A percentile compares a stretch with the other conserved stretches of the same genome.
Evolutionary conservation across 2,888 invertebrate species (phyloP).

Genomic region (Prenolepis imparis): DNA sequence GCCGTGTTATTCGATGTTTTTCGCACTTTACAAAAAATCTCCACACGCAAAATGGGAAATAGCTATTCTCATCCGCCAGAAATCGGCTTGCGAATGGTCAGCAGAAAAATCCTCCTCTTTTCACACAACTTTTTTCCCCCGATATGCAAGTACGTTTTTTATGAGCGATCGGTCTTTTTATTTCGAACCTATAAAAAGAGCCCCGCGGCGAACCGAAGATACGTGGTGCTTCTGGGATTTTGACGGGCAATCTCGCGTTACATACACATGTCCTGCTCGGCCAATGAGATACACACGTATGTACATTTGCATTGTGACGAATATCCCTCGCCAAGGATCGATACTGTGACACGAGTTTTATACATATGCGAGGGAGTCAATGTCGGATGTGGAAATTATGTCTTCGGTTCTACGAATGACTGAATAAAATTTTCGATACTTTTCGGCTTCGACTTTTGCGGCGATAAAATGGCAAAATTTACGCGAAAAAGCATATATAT

Average conservation of each 20-base stretch:
- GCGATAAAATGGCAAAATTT: background rate
- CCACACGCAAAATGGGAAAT: slow-evolving; percentile 56
- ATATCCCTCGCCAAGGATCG: slow-evolving; percentile 22
- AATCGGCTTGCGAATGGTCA: slow-evolving; percentile 63
- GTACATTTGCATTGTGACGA: slow-evolving; percentile 43
- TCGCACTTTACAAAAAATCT: slow-evolving; percentile 51
- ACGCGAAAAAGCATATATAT: background rate
- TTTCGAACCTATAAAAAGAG: slow-evolving; percentile 31
- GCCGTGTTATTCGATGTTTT: slow-evolving; percentile 33
- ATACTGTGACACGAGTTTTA: background rate
- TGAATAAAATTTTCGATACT: background rate
- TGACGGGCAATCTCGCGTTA: slow-evolving; percentile 49
- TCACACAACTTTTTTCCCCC: slow-evolving; percentile 21
- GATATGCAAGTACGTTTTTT: slow-evolving; percentile 19
- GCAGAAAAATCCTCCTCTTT: slow-evolving; percentile 48
- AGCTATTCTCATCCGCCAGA: slow-evolving; percentile 62
- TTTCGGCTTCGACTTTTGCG: background rate
- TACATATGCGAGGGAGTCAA: background rate
- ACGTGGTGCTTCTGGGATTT: slow-evolving; percentile 49
- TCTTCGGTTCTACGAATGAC: background rate
- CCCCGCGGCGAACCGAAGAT: slow-evolving; percentile 48
- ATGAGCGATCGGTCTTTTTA: slow-evolving; percentile 23
- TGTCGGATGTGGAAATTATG: slow-evolving; percentile 9
- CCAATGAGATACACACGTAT: background rate
- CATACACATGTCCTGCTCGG: background rate